These are phyloP conservation scores for Stenoptilia bipunctidactyla DNA, from an alignment of 2,888 invertebrate genomes.

Conservation along the genomic window DNA sequence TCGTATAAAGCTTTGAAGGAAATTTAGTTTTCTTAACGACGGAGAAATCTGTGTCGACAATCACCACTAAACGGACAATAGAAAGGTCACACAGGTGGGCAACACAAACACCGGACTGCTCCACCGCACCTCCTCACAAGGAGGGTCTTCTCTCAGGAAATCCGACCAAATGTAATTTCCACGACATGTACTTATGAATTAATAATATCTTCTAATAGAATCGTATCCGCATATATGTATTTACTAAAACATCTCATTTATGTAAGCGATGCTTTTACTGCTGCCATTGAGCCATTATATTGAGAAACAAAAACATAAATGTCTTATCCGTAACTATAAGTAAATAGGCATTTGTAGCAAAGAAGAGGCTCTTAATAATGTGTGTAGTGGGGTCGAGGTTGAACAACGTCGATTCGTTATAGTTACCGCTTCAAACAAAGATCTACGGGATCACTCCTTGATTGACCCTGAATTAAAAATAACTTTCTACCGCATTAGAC, in stretches of 20 bases:
- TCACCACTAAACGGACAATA: slow-evolving; percentile 64
- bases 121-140: slow-evolving; percentile 40
- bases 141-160: slow-evolving; percentile 57
- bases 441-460: slow-evolving; percentile 66
- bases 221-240: slow-evolving; percentile 35
- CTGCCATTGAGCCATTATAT: too few species aligned
- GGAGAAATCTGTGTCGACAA: slow-evolving; percentile 49
- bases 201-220: slow-evolving; percentile 62
- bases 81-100: slow-evolving; percentile 54
- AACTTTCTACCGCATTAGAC: slow-evolving; percentile 59
- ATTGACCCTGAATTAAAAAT: slow-evolving; percentile 72
- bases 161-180: slow-evolving; percentile 19
- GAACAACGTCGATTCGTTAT: slow-evolving; percentile 65
- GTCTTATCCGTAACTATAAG: slow-evolving; percentile 21
- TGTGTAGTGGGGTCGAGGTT: slow-evolving; percentile 66
- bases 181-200: slow-evolving; percentile 58
- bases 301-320: not conserved
- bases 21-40: not conserved
- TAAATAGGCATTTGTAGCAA: not conserved
- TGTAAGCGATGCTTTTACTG: too few species aligned
- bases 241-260: too few species aligned
- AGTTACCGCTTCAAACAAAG: slow-evolving; percentile 61
- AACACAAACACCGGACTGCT: slow-evolving; percentile 59
- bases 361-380: slow-evolving; percentile 67
- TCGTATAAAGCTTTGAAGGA: not conserved